A percentile compares a stretch with the other conserved stretches of the same genome.
phyloP scores from a whole-genome alignment of 2,888 invertebrate species.

The Bellardia pandia region DNA sequence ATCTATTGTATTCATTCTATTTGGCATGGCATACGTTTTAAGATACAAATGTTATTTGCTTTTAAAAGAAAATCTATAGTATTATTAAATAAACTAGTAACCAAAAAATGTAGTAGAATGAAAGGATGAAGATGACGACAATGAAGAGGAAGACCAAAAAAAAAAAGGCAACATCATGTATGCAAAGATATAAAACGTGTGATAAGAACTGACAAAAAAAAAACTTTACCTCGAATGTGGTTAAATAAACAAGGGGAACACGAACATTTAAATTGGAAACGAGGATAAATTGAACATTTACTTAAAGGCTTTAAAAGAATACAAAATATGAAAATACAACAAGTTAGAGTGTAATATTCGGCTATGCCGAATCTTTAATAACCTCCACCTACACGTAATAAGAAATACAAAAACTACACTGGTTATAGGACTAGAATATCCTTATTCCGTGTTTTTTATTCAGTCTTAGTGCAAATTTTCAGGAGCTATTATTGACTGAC shows the following conservation, averaged over 20 bases:
- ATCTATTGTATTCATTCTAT: constrained; percentile 17
- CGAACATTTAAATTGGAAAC: constrained; percentile 38
- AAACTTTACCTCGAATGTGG: constrained; percentile 36
- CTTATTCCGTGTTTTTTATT: too few species aligned
- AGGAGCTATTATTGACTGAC: too few species aligned
- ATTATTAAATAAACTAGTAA: constrained; percentile 45
- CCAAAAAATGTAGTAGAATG: constrained; percentile 12
- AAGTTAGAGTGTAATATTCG: too few species aligned
- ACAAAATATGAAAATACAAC: too few species aligned
- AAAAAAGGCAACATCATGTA: constrained; percentile 57
- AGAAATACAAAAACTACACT: too few species aligned
- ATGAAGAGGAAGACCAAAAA: constrained; percentile 43
- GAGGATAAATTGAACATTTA: constrained; percentile 20
- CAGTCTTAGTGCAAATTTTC: too few species aligned
- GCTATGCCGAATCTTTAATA: too few species aligned
- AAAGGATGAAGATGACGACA: constrained; percentile 33
- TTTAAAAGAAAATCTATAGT: constrained; percentile 46
- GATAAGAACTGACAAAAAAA: constrained; percentile 52
- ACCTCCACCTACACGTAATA: too few species aligned
- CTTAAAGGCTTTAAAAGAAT: neutral
- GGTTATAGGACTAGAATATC: too few species aligned
- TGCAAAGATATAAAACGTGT: constrained; percentile 62
- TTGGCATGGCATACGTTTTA: constrained; percentile 21
- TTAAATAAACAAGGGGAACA: constrained; percentile 47
- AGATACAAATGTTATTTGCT: constrained; percentile 20